phyloP scores from a whole-genome alignment of 2,113 vertebrate species.

The Falco punctatus region DNA sequence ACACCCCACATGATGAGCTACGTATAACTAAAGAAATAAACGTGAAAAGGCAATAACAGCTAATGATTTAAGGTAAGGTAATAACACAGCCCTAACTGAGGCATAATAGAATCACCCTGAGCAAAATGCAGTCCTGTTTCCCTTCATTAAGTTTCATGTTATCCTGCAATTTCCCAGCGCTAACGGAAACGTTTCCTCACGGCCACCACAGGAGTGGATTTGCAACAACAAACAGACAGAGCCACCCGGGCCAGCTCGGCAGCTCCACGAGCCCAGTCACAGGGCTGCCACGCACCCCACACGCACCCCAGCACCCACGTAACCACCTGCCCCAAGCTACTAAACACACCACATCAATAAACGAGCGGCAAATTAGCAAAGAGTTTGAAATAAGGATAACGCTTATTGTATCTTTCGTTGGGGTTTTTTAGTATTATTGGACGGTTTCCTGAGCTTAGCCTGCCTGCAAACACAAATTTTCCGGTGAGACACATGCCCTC shows the following conservation, averaged over 20 bases:
- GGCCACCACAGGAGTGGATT: neutral
- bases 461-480: neutral
- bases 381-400: neutral
- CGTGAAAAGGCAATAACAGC: neutral
- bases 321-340: neutral
- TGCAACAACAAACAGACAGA: neutral
- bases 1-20: neutral
- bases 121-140: neutral
- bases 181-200: conserved; percentile 7
- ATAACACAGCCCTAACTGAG: neutral
- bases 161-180: neutral
- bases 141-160: conserved; percentile 22
- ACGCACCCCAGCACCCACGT: neutral
- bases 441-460: neutral
- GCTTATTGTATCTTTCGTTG: neutral
- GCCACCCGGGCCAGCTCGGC: neutral
- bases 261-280: neutral
- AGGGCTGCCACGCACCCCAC: neutral
- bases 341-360: neutral
- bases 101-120: neutral
- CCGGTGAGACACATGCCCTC: neutral
- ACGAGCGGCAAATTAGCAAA: neutral
- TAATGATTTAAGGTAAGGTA: neutral
- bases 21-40: neutral
- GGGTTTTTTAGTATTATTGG: neutral